Evolutionary conservation across 2,888 invertebrate genomes (phyloP), one percentile per base, ranked within the genome.

Genomic region (Perizoma affinitatum): DNA sequence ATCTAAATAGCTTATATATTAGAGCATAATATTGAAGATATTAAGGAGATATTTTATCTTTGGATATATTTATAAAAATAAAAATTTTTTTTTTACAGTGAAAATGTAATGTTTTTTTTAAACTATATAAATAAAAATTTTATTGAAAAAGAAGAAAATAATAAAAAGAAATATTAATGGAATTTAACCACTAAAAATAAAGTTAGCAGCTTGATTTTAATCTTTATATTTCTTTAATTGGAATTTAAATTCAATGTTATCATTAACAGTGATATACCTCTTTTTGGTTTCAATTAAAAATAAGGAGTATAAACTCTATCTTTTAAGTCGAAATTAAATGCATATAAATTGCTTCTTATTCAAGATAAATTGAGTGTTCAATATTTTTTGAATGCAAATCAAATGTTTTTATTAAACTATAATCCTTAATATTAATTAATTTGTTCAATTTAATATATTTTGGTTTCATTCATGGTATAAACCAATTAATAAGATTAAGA

Each of bases 251-350:
- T 93, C 93, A 94, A 79, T 94, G 65, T 67, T 93, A 93, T 93
- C 91, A 94, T 94, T 94, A 94, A 94, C 94, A 94, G 92, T 94
- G 92, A 94, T 93, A 93, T 87, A 93, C 94, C 94, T 94, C 93
- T 93, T 63, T 84, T 93, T 93, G 92, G 93, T 90, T 93, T 93
- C 88, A 92, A 92, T 92, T 89, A 90, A 87, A 85, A 87, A 88
- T 92, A 93, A 91, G 91, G 93, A 91, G 92, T 90, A 50, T 72
- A 75, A 72, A 86, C 82, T 82, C 86, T 74, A 60, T 82, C 78
- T 87, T 88, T 88, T 88, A 87, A 85, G 86, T 86, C 86, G 86
- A 87, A 87, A 87, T 86, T 87, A 86, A 87, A 87, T 82, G 85
- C 85, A 86, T 70, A 1, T n/a, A 53, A 53, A 70, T 93, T 93